Conservation (phyloP, 2,113 vertebrate species). For the Sisor rabdophorus region DNA sequence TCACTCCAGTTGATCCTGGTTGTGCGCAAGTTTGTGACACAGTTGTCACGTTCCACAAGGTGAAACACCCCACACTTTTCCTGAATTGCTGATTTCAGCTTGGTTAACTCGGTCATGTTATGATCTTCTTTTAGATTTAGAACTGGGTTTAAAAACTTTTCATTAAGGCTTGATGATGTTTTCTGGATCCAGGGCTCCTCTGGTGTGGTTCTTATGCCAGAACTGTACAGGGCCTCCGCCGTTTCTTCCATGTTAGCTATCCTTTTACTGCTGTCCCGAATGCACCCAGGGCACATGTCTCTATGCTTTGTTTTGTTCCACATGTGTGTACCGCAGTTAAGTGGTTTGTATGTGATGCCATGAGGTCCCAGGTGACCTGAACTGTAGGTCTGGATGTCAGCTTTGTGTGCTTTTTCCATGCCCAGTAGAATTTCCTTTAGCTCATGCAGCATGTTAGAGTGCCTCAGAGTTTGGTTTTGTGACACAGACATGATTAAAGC, state of each 20-base stretch:
- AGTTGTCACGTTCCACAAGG: conserved; percentile 3
- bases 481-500: conserved; percentile 12
- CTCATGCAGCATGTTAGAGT: conserved; percentile 20
- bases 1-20: conserved; percentile 50
- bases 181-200: conserved; percentile 23
- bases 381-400: conserved; percentile 62
- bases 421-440: conserved; percentile 58
- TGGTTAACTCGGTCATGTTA: conserved; percentile 50
- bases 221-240: conserved; percentile 49
- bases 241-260: conserved; percentile 43
- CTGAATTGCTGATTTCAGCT: conserved; percentile 19
- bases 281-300: background rate
- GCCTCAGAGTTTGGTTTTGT: background rate
- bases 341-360: conserved; percentile 57
- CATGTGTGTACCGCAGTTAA: conserved; percentile 37
- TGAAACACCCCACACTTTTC: conserved; percentile 35
- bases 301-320: conserved; percentile 51
- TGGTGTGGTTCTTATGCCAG: conserved; percentile 48
- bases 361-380: conserved; percentile 66
- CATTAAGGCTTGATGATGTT: conserved; percentile 1
- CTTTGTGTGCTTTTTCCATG: conserved; percentile 61
- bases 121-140: conserved; percentile 41
- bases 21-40: conserved; percentile 49
- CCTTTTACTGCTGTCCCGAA: background rate
- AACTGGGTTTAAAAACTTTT: background rate